These are phyloP conservation scores for Catocala nupta DNA, from an alignment of 2,888 invertebrate species.

Conservation along the genomic window DNA sequence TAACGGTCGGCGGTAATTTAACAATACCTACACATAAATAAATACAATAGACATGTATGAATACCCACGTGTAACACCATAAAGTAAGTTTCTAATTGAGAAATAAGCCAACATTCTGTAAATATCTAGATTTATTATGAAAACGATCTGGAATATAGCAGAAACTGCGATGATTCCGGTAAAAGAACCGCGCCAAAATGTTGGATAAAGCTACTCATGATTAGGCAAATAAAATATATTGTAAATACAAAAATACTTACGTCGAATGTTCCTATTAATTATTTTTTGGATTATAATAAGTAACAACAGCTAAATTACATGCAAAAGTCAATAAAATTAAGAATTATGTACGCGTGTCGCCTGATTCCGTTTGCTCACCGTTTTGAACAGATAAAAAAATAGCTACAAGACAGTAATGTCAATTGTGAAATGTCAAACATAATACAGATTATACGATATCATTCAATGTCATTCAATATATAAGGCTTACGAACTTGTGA, in stretches of 20 bases:
- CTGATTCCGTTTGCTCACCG: conserved; percentile 24
- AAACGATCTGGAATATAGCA: background rate
- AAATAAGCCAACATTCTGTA: background rate
- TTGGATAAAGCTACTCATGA: conserved; percentile 10
- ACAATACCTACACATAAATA: conserved; percentile 41
- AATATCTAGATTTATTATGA: background rate
- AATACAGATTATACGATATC: background rate
- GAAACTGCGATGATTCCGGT: conserved; percentile 3
- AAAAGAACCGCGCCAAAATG: conserved; percentile 48
- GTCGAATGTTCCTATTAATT: conserved; percentile 4
- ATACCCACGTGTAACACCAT: conserved; percentile 36
- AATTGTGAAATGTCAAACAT: conserved; percentile 13
- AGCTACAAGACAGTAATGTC: conserved; percentile 7
- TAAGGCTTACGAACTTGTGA: too few relatives aligned
- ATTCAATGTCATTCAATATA: background rate
- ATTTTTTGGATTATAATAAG: conserved; percentile 9
- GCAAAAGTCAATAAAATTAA: conserved; percentile 24
- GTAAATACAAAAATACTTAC: conserved; percentile 34
- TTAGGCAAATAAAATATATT: conserved; percentile 9
- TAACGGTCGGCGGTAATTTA: conserved; percentile 43
- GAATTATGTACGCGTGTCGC: conserved; percentile 43
- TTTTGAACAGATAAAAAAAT: conserved; percentile 24
- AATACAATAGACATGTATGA: conserved; percentile 23
- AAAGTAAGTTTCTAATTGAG: background rate
- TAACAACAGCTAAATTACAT: conserved; percentile 11